phyloP scores from a whole-genome alignment of 2,113 vertebrate genomes.

The Myrmecobius fasciatus region DNA sequence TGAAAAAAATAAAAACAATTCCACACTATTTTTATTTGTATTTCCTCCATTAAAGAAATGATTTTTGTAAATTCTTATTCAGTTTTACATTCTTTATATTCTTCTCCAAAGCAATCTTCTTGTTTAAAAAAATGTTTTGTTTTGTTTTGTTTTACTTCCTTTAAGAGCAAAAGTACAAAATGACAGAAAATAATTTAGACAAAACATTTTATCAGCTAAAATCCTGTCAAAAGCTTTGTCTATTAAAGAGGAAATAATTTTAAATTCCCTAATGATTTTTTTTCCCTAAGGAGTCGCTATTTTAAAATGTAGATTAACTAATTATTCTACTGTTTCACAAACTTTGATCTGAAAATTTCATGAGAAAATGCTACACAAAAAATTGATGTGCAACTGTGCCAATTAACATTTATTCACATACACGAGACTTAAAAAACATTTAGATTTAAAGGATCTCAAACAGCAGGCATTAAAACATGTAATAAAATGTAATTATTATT shows the following conservation, averaged over 20 bases:
- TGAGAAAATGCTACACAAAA: conserved; percentile 27
- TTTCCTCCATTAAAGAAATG: conserved; percentile 38
- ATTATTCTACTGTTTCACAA: neutral
- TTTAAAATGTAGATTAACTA: neutral
- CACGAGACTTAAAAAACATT: neutral
- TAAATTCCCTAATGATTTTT: neutral
- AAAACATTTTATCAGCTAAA: conserved; percentile 38
- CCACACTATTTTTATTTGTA: neutral
- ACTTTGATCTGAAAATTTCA: neutral
- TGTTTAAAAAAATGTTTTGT: conserved; percentile 29
- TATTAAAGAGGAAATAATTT: conserved; percentile 32
- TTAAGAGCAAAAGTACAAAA: neutral
- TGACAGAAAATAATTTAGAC: conserved; percentile 20
- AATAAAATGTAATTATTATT: neutral
- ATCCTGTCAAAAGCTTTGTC: conserved; percentile 12
- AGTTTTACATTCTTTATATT: conserved; percentile 22
- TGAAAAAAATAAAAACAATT: conserved; percentile 32
- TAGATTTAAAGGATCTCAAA: neutral
- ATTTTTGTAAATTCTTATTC: conserved; percentile 35
- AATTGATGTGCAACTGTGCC: conserved; percentile 9
- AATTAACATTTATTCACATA: neutral
- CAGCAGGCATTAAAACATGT: neutral
- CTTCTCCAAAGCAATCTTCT: conserved; percentile 38
- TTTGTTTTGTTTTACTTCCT: conserved; percentile 8
- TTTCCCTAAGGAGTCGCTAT: neutral